Base-by-base conservation (phyloP, 2,888 invertebrate species). In the Rosalia funebris region DNA sequence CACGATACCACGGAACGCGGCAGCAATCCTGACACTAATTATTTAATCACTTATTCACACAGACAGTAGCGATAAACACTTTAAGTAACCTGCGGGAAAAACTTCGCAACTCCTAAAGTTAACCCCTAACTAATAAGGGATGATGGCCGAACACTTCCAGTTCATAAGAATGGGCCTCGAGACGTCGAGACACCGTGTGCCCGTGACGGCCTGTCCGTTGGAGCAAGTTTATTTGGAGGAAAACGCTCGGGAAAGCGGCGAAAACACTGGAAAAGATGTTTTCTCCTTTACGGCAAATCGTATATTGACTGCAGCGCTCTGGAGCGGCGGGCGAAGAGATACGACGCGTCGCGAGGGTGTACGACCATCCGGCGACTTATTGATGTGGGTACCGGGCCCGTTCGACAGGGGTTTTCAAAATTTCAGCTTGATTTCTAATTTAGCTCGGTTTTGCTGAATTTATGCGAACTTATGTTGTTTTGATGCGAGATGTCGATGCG, bases 231-330 rank as follows among this genome's bases (percentile, higher is more conserved):
- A 25, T n/a, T 4, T 11, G 19, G 39, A 31, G 53, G 42, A n/a
- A 53, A 42, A 32, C 41, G 42, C 11, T 17, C 53, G 32, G 15
- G 42, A 16, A 41, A 53, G 16, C 12, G 44, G 57, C 39, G 48
- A 34, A 50, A 57, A 50, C 39, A 34, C 50, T 44, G 42, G 50
- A 57, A 59, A 57, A 50, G 48, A 44, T 64, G 56, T 63, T 57
- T 57, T 55, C 65, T 61, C 60, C 60, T 58, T 60, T 46, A 37
- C 60, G 56, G 61, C 63, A 44, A 47, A 53, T 31, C 41, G 57
- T 54, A 53, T 62, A 68, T 65, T 66, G 68, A 68, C 62, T 66
- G 66, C 68, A 65, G 68, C 68, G 68, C 68, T 63, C 45, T 63
- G 61, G 50, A 61, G 15, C 53, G 53, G 32, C 42, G 4, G 7